Evolutionary conservation across 2,797 vertebrate species (phyloP).

Genomic region (Philypnodon macrostomus): DNA sequence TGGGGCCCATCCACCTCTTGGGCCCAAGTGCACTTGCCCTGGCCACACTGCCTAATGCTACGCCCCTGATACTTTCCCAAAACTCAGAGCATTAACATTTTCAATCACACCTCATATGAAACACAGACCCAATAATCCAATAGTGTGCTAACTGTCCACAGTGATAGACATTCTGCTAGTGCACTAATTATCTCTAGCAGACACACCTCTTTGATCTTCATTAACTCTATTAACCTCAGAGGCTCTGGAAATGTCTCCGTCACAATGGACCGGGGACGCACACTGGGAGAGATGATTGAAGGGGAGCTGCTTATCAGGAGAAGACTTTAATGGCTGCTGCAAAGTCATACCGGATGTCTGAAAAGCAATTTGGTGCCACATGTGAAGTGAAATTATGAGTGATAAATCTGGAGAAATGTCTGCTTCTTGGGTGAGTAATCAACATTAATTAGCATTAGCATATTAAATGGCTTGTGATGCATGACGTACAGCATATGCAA

Average conservation of each 20-base stretch:
- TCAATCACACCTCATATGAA: too few species aligned
- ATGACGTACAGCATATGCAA: not conserved
- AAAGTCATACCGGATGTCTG: slow-evolving; percentile 15
- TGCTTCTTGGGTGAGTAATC: not conserved
- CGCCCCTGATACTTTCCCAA: too few species aligned
- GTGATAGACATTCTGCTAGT: slow-evolving; percentile 34
- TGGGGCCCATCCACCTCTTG: too few species aligned
- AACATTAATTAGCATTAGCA: not conserved
- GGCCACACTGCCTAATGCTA: too few species aligned
- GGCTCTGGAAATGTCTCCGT: slow-evolving; percentile 56
- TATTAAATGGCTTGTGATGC: not conserved
- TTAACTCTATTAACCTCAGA: slow-evolving; percentile 61
- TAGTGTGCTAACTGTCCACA: slow-evolving; percentile 2
- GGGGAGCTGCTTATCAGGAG: slow-evolving; percentile 54
- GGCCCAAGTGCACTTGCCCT: too few species aligned
- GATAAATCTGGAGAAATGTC: slow-evolving; percentile 7
- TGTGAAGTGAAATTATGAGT: slow-evolving; percentile 19
- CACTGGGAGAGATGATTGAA: slow-evolving; percentile 48
- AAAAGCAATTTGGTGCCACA: slow-evolving; percentile 42
- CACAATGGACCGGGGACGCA: slow-evolving; percentile 36
- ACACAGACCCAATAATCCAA: too few species aligned
- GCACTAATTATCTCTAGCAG: slow-evolving; percentile 47
- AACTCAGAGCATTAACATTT: too few species aligned
- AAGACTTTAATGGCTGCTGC: slow-evolving; percentile 44
- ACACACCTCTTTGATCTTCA: slow-evolving; percentile 58